phyloP scores from a whole-genome alignment of 2,888 invertebrate genomes.

The Chrysotoxum bicinctum region DNA sequence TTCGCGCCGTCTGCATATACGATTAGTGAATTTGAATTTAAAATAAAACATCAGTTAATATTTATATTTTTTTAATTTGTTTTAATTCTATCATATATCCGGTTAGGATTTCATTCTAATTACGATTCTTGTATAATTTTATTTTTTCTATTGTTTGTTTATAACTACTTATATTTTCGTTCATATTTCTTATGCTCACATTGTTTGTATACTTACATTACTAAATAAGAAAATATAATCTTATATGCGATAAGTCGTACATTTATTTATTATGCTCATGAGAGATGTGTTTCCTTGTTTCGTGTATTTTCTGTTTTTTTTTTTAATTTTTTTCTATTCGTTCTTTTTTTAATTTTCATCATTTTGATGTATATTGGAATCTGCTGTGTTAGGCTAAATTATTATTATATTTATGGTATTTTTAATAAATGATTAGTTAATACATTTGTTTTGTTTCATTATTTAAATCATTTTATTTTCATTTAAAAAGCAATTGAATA shows the following conservation, averaged over 20 bases:
- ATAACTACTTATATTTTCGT: constrained; percentile 46
- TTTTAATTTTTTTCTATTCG: constrained; percentile 14
- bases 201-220: constrained; percentile 62
- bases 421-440: constrained; percentile 55
- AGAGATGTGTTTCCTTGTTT: constrained; percentile 67
- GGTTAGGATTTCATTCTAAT: constrained; percentile 58
- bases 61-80: constrained; percentile 36
- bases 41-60: constrained; percentile 32
- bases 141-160: constrained; percentile 16
- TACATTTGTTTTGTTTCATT: constrained; percentile 40
- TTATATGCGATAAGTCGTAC: constrained; percentile 72
- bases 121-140: constrained; percentile 62
- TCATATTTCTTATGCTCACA: constrained; percentile 58
- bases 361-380: constrained; percentile 59
- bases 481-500: constrained; percentile 30
- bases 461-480: constrained; percentile 2
- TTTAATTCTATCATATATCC: constrained; percentile 64
- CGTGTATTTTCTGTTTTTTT: constrained; percentile 21
- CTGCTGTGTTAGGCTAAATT: constrained; percentile 52
- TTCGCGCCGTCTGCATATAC: too few relatives aligned
- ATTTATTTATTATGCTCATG: constrained; percentile 52
- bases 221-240: constrained; percentile 72
- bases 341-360: constrained; percentile 34
- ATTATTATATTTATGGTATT: constrained; percentile 9
- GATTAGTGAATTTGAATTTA: background rate